phyloP scores from a whole-genome alignment of 1,140 invertebrate species.

The Hypothenemus hampei region DNA sequence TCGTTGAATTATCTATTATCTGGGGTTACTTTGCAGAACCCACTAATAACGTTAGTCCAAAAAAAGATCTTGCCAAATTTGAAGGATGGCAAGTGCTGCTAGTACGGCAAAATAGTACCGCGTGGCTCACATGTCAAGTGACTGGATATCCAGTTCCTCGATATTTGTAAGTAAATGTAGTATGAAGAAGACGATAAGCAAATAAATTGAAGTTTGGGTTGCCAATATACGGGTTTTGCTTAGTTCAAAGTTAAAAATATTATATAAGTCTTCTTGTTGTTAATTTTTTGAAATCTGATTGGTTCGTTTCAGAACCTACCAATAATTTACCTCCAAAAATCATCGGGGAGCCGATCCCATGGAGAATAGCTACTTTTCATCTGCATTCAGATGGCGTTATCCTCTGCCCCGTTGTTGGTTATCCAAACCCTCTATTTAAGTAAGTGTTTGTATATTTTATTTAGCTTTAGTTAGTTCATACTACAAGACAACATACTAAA shows the following conservation, averaged over 20 bases:
- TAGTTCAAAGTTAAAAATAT: too few species aligned
- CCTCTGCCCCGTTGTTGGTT: slow-evolving; percentile 61
- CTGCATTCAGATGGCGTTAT: slow-evolving; percentile 36
- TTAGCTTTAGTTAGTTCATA: too few species aligned
- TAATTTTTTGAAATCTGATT: too few species aligned
- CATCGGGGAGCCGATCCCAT: slow-evolving; percentile 46
- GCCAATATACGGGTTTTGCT: slow-evolving; percentile 15
- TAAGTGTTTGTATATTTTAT: too few species aligned
- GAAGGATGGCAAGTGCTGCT: slow-evolving; percentile 63
- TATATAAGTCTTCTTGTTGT: background rate
- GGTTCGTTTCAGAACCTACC: slow-evolving; percentile 50
- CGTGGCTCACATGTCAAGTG: slow-evolving; percentile 63
- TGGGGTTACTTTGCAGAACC: slow-evolving; percentile 44
- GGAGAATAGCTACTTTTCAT: slow-evolving; percentile 52
- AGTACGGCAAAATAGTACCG: slow-evolving; percentile 51
- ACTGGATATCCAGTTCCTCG: slow-evolving; percentile 62
- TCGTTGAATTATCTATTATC: too few species aligned
- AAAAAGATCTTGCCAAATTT: slow-evolving; percentile 58
- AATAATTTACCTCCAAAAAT: slow-evolving; percentile 52
- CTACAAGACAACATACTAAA: too few species aligned
- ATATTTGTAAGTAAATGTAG: slow-evolving; percentile 54
- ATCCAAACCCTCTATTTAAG: slow-evolving; percentile 64
- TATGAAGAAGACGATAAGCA: background rate
- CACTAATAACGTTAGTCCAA: slow-evolving; percentile 49
- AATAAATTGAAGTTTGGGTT: slow-evolving; percentile 15